Conservation (phyloP, 2,797 vertebrate species). For the Propithecus deckenii region DNA sequence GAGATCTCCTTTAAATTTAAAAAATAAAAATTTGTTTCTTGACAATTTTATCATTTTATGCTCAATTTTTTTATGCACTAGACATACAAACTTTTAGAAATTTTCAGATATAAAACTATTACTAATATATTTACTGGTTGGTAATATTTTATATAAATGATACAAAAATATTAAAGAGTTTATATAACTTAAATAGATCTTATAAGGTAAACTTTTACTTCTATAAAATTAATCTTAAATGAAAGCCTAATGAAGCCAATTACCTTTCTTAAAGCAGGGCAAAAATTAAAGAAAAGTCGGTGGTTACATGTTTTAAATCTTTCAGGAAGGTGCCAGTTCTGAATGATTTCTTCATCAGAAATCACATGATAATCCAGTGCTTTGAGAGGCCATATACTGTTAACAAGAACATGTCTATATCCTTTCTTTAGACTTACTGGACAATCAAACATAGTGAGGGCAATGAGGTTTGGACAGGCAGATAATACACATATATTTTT, state of each 20-base stretch:
- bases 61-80: not conserved
- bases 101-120: not conserved
- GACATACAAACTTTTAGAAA: not conserved
- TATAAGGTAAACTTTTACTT: not conserved
- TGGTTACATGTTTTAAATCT: conserved; percentile 76
- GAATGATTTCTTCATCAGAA: conserved; percentile 86
- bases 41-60: not conserved
- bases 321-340: conserved; percentile 80
- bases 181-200: not conserved
- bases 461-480: conserved; percentile 78
- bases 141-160: not conserved
- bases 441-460: conserved; percentile 83
- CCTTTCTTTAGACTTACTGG: conserved; percentile 84
- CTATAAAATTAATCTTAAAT: not conserved
- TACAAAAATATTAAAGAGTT: not conserved
- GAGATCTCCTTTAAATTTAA: not conserved
- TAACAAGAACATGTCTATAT: conserved; percentile 83
- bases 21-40: not conserved
- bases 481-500: conserved; percentile 80
- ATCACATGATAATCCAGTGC: conserved; percentile 82
- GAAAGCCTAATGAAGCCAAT: not conserved
- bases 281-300: conserved; percentile 76
- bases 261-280: conserved; percentile 75
- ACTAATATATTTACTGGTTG: conserved; percentile 2
- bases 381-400: conserved; percentile 84